Base-by-base conservation (phyloP, 2,797 vertebrate genomes). In the Fundulus diaphanus region DNA sequence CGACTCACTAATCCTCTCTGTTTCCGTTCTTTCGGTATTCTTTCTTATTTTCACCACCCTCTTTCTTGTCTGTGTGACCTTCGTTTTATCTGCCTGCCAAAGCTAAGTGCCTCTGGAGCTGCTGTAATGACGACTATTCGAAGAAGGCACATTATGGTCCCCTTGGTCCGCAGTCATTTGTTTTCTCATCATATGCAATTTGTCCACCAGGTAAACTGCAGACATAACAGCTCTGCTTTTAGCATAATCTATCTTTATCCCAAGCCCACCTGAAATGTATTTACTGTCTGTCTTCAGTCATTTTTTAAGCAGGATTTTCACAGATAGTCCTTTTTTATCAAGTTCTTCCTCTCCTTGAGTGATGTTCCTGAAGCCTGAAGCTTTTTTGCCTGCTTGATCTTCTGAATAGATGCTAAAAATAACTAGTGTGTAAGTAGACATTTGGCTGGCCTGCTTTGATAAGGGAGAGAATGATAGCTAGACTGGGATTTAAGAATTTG, bases 101-200 rank as follows among this genome's bases (percentile, higher is more conserved):
- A 82, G 72, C 78, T 7, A 68, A 83, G 83, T 70, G 73, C 78
- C 74, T 70, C 76, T 80, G 69, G 71, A 86, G 78, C 73, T 71
- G 54, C 85, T 78, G 72, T 79, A 73, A 81, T 27, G 67, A 78
- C 9, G 49, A 84, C 68, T 72, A 76, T 85, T 83, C 76, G 75
- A 80, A 79, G 82, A 77, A 79, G 76, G 69, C 79, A 78, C 86
- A 77, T 85, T 72, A 81, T 73, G 85, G 84, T 80, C 77, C 67
- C 63, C 74, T 61, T 83, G 70, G 78, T 84, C 79, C 35, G 80
- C 87, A 90, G 85, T 91, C 89, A 91, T 90, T 91, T 90, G 82
- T 91, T 91, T 84, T 70, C 74, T 63, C 74, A 3, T 83, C 70
- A 33, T 68, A 84, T 70, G 82, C 77, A 51, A 35, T 77, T 82